Evolutionary conservation across 2,888 invertebrate species (phyloP), one percentile per base, ranked within the genome.

Genomic region (Aphodius sticticus): DNA sequence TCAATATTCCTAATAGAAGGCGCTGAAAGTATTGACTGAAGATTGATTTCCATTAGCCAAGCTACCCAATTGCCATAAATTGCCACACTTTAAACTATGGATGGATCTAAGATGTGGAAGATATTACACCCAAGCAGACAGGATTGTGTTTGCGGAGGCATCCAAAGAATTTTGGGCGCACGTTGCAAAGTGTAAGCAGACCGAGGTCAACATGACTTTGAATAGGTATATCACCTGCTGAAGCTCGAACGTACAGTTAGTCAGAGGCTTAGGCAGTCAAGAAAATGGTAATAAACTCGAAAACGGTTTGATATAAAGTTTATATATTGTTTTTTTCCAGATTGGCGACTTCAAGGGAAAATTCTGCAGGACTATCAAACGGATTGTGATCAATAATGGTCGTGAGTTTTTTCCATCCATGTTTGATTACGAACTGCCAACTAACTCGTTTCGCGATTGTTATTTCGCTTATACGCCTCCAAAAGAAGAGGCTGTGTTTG

Each of bases 1-100:
- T 26, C 26, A 26, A 26, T 26, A 26, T 26, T 26, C 26, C 36
- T 78, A 81, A 16, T 76, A 87, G 87, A 84, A 82, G 82, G 84
- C 85, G 14, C 81, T 89, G 70, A 76, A 77, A 12, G 83, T 83
- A 15, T 81, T 89, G 84, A 89, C 88, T 4, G 84, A 86, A 35
- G 89, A 89, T 84, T 88, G 88, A 12, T 89, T 84, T 82, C 88
- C 89, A 7, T 81, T 89, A n/a, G 89, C 89, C 1, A 86, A 86
- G 79, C 84, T 89, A 72, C 89, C 89, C 1, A 85, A 88, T 15
- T 84, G 85, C 35, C 83, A 88, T 78, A 86, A 85, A 81, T 83
- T 89, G 38, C 89, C 89, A 0, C 87, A 87, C 81, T 89, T 89
- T 78, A 85, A 85, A 82, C 81, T 89, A 7, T 89, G 89, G 89